Base-by-base conservation (phyloP, 2,797 vertebrate species). In the Sebastes baramenuke region DNA sequence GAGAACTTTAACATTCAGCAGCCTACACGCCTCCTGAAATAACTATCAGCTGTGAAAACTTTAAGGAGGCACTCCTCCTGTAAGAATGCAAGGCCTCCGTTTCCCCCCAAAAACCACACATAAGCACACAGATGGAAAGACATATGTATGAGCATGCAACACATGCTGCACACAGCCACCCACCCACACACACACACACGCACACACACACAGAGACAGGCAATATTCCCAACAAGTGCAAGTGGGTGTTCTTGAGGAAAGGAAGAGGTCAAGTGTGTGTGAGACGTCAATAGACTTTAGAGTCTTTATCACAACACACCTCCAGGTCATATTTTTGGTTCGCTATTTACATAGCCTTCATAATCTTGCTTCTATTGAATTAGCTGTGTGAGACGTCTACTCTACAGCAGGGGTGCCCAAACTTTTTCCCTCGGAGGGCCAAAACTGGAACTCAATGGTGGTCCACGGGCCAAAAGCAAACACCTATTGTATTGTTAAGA, bases 41-140 rank as follows among this genome's bases (percentile, higher is more conserved):
- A 68, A 89, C 85, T 80, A 86, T 93, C 89, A 91, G 86, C 89
- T 92, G 90, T 87, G 78, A 87, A 89, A 92, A 87, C 85, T 78
- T 87, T 16, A 78, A 77, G 77, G n/a, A 86, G 89, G 24, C 92
- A 79, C 89, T 91, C 91, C 90, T 90, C 24, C 49, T 73, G 78
- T 80, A 88, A 89, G 88, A 93, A 94, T 88, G 88, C 69, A 29
- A 83, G 74, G 77, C 66, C 69, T 34, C 18, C 16, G 24, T 69
- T 78, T 30, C 22, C 59, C 30, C 1, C 38, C 4, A 77, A 72
- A 72, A 74, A 34, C 77, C 80, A 32, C 87, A 81, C 61, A 38
- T 75, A 46, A 67, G 77, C 79, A 60, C 42, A 22, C 73, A 88
- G 88, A 90, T 84, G 86, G 88, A 88, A 83, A 88, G 65, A 89